These are phyloP conservation scores for Nysson spinosus DNA, from an alignment of 2,888 invertebrate species.

Conservation along the genomic window DNA sequence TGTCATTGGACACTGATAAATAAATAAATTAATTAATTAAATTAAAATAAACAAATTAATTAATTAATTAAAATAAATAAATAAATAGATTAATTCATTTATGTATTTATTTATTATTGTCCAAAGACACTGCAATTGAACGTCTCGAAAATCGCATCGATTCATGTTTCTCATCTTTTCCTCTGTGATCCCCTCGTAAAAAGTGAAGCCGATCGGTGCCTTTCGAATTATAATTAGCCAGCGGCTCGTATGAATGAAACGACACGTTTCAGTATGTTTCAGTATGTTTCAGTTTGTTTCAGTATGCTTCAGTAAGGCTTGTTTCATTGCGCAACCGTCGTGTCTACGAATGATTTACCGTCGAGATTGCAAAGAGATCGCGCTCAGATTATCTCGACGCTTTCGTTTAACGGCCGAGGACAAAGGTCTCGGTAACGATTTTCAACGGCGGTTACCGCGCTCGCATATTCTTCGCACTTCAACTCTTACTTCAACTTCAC, in stretches of 20 bases:
- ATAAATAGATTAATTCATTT: no score
- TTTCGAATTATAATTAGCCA: slow-evolving; percentile 59
- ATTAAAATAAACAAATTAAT: no score
- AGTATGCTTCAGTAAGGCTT: slow-evolving; percentile 12
- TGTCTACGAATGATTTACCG: slow-evolving; percentile 47
- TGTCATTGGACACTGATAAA: no score
- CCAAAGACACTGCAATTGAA: no score
- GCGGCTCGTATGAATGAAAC: slow-evolving; percentile 54
- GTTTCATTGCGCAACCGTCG: slow-evolving; percentile 31
- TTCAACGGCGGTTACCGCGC: slow-evolving; percentile 20
- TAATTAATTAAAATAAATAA: no score
- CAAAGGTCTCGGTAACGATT: slow-evolving; percentile 14
- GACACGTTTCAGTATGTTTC: slow-evolving; percentile 29
- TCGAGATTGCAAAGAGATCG: slow-evolving; percentile 45
- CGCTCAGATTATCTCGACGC: slow-evolving; percentile 42
- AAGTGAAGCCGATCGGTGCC: slow-evolving; percentile 49
- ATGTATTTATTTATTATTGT: no score
- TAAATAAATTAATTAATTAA: no score
- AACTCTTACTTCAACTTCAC: no score
- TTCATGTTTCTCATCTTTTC: slow-evolving; percentile 18
- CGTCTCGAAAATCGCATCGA: no score
- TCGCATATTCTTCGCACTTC: no score
- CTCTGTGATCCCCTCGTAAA: slow-evolving; percentile 21
- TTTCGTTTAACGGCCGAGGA: slow-evolving; percentile 17
- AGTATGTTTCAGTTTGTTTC: no score